phyloP scores from a whole-genome alignment of 2,113 vertebrate species.

The Chloroceryle aenea region DNA sequence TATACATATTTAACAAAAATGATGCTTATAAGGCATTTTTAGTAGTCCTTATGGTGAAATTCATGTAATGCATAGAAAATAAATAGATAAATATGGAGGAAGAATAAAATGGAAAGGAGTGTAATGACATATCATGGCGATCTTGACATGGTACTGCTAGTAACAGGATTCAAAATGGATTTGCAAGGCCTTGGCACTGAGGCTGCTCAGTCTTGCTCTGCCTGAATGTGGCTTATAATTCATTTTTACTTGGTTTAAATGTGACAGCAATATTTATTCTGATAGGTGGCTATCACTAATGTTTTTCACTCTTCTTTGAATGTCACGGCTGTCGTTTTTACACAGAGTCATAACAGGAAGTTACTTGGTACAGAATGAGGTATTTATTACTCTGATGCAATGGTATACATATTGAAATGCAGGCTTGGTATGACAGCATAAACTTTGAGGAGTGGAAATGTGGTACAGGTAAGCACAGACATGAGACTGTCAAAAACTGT shows the following conservation, averaged over 20 bases:
- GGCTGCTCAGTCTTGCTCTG: background rate
- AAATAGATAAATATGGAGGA: background rate
- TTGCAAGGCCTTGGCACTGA: background rate
- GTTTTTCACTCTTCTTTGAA: background rate
- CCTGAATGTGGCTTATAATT: background rate
- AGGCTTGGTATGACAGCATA: background rate
- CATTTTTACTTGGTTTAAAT: background rate
- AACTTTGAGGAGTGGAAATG: background rate
- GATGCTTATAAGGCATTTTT: background rate
- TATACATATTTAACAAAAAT: background rate
- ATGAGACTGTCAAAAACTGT: background rate
- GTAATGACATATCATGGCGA: background rate
- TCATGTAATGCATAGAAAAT: background rate
- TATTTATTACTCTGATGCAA: background rate
- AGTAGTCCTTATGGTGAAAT: background rate
- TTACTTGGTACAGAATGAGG: background rate
- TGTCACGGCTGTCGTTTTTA: background rate
- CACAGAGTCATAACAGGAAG: background rate
- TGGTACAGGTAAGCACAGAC: background rate
- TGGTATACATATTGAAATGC: background rate
- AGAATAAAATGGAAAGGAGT: background rate
- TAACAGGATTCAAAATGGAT: background rate
- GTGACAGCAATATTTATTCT: background rate
- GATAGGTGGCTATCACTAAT: background rate
- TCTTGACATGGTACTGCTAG: background rate